These are phyloP conservation scores for Brachionus paranguensis DNA, from an alignment of 1,140 invertebrate genomes.

Conservation along the genomic window DNA sequence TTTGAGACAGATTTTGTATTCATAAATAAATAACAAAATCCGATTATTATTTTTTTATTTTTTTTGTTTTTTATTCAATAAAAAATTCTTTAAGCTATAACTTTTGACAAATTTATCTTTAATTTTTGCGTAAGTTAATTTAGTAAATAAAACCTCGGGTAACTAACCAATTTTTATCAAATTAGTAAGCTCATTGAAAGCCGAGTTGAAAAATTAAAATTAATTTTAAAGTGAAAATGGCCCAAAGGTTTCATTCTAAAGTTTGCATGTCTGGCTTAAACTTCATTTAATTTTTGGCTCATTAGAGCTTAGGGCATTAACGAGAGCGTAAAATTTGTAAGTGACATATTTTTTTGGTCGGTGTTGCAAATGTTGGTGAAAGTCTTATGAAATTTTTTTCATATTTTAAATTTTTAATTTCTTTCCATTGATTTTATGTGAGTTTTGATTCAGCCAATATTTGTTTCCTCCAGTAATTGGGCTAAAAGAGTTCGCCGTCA, in stretches of 20 bases:
- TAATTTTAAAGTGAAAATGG: conserved; percentile 9
- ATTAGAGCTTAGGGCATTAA: not conserved
- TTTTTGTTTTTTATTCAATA: not conserved
- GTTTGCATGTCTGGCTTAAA: conserved; percentile 16
- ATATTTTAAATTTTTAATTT: not conserved
- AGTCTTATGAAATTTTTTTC: not conserved
- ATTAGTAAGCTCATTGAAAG: not conserved
- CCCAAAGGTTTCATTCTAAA: not conserved
- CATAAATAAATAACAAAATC: not conserved
- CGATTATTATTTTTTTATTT: not conserved
- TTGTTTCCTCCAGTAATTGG: not conserved
- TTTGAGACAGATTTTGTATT: not conserved
- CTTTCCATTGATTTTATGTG: not conserved
- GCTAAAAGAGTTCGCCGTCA: not conserved
- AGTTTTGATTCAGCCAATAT: not conserved
- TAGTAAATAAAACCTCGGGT: not conserved
- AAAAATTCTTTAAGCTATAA: not conserved
- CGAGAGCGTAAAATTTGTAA: not conserved
- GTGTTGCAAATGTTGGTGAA: not conserved
- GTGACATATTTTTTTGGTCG: not conserved
- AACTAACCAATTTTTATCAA: not conserved
- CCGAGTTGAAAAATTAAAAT: not conserved
- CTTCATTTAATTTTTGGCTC: conserved; percentile 9
- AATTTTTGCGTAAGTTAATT: not conserved
- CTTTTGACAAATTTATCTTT: not conserved